Base-by-base conservation (phyloP, 2,797 vertebrate genomes). In the Australoheros facetus region DNA sequence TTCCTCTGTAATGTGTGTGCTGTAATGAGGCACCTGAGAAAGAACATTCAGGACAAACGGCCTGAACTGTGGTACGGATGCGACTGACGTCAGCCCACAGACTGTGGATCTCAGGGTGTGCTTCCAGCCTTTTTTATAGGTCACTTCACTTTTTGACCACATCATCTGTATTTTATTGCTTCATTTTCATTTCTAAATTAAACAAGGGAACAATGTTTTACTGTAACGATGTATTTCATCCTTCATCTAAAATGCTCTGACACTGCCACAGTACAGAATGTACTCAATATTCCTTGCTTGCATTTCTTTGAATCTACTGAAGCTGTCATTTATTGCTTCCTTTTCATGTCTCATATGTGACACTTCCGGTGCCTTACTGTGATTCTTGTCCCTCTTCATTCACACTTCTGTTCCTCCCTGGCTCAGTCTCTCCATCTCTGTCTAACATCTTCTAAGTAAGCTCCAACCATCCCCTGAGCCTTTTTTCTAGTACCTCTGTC, bases 401-500 rank as follows among this genome's bases (percentile, higher is more conserved):
- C 51, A 37, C 70, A 62, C 21, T 32, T n/a, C 71, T 48, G 69
- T 77, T 78, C 60, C 56, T 82, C 13, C 30, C 21, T 23, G 23
- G 59, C 54, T 75, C 58, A 10, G 58, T 39, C 28, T 74, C 34
- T 39, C 48, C 19, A 14, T 16, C 66, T 73, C 53, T 32, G 53
- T 73, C 60, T 21, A 39, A 69, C 78, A 73, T 48, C 56, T 58
- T 71, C 42, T 56, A 77, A 72, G 34, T 75, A 69, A 86, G 82
- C 85, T 77, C 54, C 70, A 19, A n/a, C 23, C 53, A 3, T 77
- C 87, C 79, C 73, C 37, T 19, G 51, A 77, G 69, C 58, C 81
- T 87, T 82, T 82, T 88, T 83, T 78, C 79, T 34, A 57, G 70
- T 73, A 45, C 71, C 56, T 58, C 59, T 73, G 77, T 39, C n/a